Base-by-base conservation (phyloP, 2,113 vertebrate species). In the Nothobranchius furzeri region DNA sequence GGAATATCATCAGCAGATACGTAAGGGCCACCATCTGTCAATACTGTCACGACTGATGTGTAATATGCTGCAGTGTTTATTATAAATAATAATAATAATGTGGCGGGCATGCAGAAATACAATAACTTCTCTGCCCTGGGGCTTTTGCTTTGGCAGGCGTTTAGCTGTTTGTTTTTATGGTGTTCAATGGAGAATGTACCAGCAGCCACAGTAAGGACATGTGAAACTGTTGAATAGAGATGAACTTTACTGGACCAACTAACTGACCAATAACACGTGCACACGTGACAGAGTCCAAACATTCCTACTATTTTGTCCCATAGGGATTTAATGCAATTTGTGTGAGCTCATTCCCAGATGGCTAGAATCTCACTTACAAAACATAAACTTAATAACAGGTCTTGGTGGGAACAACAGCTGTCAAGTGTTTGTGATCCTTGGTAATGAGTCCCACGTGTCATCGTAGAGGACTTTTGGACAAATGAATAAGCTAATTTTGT, bases 1-100 rank as follows among this genome's bases (percentile, higher is more conserved):
- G 91, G 87, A 89, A 86, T 47, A 82, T 90, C 85, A 91, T 92
- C 89, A 84, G 81, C 72, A 88, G 91, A 92, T 92, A 87, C 77
- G 91, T 92, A 87, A 92, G 91, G 58, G 49, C 62, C 76, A 60
- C 59, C 56, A 36, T 76, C 70, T 64, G 71, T 78, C 76, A 74
- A 62, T 51, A 45, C 62, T 64, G 73, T 78, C 76, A 70, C 75
- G 7, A 11, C 37, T 40, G 15, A 17, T 43, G 55, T 43, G 8
- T 58, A 3, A 17, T 10, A 17, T 43, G 43, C 25, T 57, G 49
- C 55, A 30, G 30, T 15, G 13, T 3, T 7, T 56, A 5, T 17
- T 13, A 30, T 7, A 15, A 12, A 35, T 17, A 30, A 3, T 14
- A 15, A 30, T 47, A 30, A 36, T 17, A 12, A 35, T 17, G 48